These are phyloP conservation scores for Protosalanx chinensis DNA, from an alignment of 2,797 vertebrate species.

Conservation along the genomic window DNA sequence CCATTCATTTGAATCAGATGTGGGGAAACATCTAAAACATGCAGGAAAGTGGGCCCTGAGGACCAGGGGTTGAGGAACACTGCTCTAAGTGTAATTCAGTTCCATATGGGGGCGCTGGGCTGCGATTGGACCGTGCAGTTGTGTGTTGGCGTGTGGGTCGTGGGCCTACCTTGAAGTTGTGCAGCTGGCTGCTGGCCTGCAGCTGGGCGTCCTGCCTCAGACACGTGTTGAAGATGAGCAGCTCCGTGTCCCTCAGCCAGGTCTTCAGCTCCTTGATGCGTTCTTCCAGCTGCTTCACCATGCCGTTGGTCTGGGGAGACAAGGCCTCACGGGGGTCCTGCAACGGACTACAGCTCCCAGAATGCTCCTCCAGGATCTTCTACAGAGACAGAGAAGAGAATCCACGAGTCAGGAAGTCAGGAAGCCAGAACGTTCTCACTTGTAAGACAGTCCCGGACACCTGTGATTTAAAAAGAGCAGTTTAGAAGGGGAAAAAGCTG, in stretches of 20 bases:
- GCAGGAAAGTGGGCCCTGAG: too few relatives aligned
- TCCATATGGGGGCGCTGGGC: not conserved
- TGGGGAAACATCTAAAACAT: too few relatives aligned
- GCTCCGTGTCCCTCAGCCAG: conserved; percentile 96
- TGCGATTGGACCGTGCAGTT: not conserved
- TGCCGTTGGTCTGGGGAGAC: conserved; percentile 85
- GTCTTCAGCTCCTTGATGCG: conserved; percentile 94
- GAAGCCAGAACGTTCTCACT: not conserved
- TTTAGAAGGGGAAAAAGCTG: too few relatives aligned
- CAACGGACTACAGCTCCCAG: conserved; percentile 60
- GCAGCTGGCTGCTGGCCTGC: conserved; percentile 66
- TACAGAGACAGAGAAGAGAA: conserved; percentile 59
- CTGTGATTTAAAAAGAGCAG: too few relatives aligned
- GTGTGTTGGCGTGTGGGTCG: not conserved
- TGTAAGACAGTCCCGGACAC: not conserved
- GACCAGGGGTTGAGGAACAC: too few relatives aligned
- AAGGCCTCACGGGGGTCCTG: conserved; percentile 78
- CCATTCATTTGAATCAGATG: too few relatives aligned
- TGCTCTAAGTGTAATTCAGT: not conserved
- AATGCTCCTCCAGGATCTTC: conserved; percentile 83
- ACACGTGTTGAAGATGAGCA: conserved; percentile 97
- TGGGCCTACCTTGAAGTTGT: conserved; percentile 74
- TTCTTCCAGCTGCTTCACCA: conserved; percentile 91
- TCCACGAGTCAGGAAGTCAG: not conserved
- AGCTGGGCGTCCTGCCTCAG: conserved; percentile 79